phyloP scores from a whole-genome alignment of 2,888 invertebrate genomes.

The Theretra japonica region DNA sequence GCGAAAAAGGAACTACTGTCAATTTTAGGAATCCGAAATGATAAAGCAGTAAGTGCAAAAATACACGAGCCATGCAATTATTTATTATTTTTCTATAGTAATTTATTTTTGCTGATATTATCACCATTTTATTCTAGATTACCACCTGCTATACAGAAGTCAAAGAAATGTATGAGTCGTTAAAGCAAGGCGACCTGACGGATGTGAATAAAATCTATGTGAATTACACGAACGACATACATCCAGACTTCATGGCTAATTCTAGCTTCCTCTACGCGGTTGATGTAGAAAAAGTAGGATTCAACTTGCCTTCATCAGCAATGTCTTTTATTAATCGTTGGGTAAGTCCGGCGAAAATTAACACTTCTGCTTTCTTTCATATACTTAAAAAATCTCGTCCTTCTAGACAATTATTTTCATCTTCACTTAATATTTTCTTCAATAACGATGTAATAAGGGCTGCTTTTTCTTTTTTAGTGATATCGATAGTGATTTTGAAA shows the following conservation, averaged over 20 bases:
- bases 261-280: conserved; percentile 51
- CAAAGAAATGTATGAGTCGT: conserved; percentile 26
- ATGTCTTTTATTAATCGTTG: conserved; percentile 57
- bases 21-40: conserved; percentile 48
- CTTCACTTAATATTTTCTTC: too few species aligned
- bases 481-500: too few species aligned
- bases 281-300: conserved; percentile 57
- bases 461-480: too few species aligned
- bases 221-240: conserved; percentile 51
- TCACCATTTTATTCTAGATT: conserved; percentile 43
- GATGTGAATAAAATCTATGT: conserved; percentile 59
- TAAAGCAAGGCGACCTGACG: conserved; percentile 45
- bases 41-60: conserved; percentile 42
- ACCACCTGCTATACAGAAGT: conserved; percentile 42
- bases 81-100: too few species aligned
- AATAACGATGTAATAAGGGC: too few species aligned
- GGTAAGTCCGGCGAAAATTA: conserved; percentile 46
- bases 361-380: too few species aligned
- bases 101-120: too few species aligned
- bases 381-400: too few species aligned
- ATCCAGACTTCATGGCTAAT: conserved; percentile 46
- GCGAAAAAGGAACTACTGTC: conserved; percentile 54
- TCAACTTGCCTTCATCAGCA: conserved; percentile 50
- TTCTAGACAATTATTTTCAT: too few species aligned
- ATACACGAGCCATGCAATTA: too few species aligned